Base-by-base conservation (phyloP, 2,888 invertebrate species). In the Pristionchus entomophagus region DNA sequence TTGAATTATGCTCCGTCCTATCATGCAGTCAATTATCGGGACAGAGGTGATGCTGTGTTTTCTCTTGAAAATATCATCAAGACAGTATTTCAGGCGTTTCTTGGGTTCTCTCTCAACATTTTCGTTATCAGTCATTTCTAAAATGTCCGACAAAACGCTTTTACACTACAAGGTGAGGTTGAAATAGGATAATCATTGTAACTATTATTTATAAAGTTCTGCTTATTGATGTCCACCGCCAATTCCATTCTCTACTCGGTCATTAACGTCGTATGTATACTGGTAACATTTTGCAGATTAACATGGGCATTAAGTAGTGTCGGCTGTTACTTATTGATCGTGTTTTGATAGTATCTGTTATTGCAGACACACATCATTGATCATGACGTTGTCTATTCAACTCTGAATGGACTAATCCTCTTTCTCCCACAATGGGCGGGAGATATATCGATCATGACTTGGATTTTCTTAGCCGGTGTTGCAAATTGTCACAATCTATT, bases 381-480 rank as follows among this genome's bases (percentile, higher is more conserved):
- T 73, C 41, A 26, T 12, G 73, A 73, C 38, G 73, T 41, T 2
- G 73, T 73, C n/a, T 73, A 73, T 19, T 73, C 73, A n/a, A 41
- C 73, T 12, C 73, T 73, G n/a, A 73, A 73, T 26, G 73, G 73
- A 45, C 26, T 73, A 3, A 41, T 73, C 8, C 38, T 73, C n/a
- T n/a, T n/a, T n/a, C 41, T 73, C 10, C 73, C 73, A 3, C 0
- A 26, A 26, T 73, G 73, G 73, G 0, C 41, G 1, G 73, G 41
- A 0, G 73, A 73, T 45, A 10, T 73, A 12, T 73, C 73, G n/a
- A 38, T 73, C 22, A 41, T 73, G 12, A 3, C 73, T 4, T 73
- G 73, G 73, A 45, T 73, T 12, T 73, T 73, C 26, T 41, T 73
- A 10, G 73, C 73, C 5, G 73, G 73, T 73, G n/a, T n/a, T n/a